Percentiles rank a stretch among this genome's conserved stretches.
These are phyloP conservation scores for Callocephalon fimbriatum DNA, from an alignment of 2,113 vertebrate genomes.

Conservation along the genomic window DNA sequence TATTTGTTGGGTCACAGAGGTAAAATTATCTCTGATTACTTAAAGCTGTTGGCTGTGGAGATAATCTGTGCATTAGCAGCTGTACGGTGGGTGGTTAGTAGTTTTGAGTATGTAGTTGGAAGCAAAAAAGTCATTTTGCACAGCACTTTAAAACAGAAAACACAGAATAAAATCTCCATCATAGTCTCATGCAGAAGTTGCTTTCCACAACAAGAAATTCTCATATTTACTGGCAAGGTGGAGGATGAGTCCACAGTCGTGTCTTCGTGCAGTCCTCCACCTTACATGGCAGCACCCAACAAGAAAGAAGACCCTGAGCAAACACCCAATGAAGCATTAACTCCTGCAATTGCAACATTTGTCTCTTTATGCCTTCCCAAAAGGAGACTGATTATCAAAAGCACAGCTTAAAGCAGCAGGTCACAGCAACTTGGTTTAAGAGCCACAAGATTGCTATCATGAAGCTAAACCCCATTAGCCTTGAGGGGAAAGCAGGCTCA, in stretches of 20 bases:
- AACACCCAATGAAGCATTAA: neutral
- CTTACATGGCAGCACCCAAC: neutral
- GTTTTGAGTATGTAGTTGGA: neutral
- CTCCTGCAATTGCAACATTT: neutral
- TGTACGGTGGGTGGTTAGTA: constrained; percentile 12
- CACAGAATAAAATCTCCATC: neutral
- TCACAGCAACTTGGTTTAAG: neutral
- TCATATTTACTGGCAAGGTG: rapidly evolving
- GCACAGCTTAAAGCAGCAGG: neutral
- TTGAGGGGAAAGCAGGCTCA: neutral
- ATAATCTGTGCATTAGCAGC: constrained; percentile 55
- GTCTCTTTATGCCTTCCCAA: neutral
- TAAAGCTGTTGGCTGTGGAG: constrained; percentile 58
- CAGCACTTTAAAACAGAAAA: neutral
- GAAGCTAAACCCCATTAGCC: neutral
- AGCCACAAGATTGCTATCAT: neutral
- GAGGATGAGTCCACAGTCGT: rapidly evolving
- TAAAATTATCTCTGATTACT: constrained; percentile 64
- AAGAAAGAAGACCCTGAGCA: neutral
- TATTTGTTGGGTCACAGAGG: constrained; percentile 45
- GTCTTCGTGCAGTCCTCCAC: neutral
- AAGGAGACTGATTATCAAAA: neutral
- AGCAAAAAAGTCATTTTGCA: neutral
- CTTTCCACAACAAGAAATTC: neutral
- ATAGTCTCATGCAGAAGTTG: neutral